Base-by-base conservation (phyloP, 2,113 vertebrate genomes). In the Notarius quadriscutis region DNA sequence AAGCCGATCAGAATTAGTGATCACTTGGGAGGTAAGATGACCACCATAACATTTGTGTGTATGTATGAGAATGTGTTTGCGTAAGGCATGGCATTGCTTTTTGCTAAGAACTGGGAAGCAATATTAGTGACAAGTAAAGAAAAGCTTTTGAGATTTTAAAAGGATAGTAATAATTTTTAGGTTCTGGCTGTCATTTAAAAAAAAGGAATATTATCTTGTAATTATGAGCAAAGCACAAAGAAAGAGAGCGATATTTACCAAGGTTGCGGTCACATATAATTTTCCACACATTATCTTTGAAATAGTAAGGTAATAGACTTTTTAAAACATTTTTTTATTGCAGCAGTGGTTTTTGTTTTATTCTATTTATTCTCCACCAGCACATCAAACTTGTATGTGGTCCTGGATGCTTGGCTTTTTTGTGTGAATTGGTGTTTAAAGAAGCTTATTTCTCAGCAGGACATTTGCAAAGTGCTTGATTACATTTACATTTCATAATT, bases 1-100 rank as follows among this genome's bases (percentile, higher is more conserved):
- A 91, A 99, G 96, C 94, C 97, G 97, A 89, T 97, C 97, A 0
- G 98, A 99, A 93, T 96, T 99, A 95, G 98, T 99, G 93, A 99
- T 99, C 93, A 98, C 97, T 18, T 99, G 98, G 98, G 98, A 99
- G 97, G 98, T 99, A 95, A 97, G 95, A 84, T 80, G 85, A 82
- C 88, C 84, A 20, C 63, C 63, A 74, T 89, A 60, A 57, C 4
- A 27, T 85, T 2, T 79, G 22, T 87, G 18, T 84, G n/a, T 41
- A 74, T 57, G 55, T 89, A 27, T 84, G 51, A 69, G 55, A 71
- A 58, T 60, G 27, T 72, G n/a, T 74, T 53, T 85, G 72, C 14
- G 63, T 80, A 34, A 22, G 51, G 34, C 50, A 53, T 77, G 48
- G 3, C 22, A 7, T 53, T 77, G 11, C 11, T 53, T 77, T 48